Conservation (phyloP, 2,888 invertebrate genomes). For the Dromius quadrimaculatus region DNA sequence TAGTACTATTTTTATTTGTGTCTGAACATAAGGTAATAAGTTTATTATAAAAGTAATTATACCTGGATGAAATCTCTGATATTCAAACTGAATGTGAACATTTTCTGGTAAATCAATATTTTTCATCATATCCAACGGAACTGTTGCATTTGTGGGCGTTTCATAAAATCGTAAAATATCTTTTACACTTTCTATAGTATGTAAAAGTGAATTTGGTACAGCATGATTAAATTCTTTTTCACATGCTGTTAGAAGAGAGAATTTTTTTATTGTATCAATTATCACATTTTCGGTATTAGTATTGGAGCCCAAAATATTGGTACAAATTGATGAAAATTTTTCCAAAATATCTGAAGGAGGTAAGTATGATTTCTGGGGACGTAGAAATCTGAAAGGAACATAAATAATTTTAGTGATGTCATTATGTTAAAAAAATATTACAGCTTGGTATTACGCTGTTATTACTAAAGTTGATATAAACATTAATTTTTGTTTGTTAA, state of each 20-base stretch:
- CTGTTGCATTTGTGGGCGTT: slow-evolving; percentile 76
- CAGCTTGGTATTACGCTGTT: too few relatives aligned
- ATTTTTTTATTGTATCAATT: slow-evolving; percentile 72
- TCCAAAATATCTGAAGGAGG: slow-evolving; percentile 77
- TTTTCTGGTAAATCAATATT: slow-evolving; percentile 86
- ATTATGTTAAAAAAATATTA: too few relatives aligned
- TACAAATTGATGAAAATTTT: slow-evolving; percentile 74
- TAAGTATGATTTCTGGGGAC: slow-evolving; percentile 79
- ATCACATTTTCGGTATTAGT: slow-evolving; percentile 64
- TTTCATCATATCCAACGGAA: slow-evolving; percentile 81
- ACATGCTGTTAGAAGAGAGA: slow-evolving; percentile 77
- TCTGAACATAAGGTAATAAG: slow-evolving; percentile 38
- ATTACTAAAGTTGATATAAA: too few relatives aligned
- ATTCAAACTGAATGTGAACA: slow-evolving; percentile 85
- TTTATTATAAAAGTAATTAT: slow-evolving; percentile 36
- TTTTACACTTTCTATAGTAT: slow-evolving; percentile 79
- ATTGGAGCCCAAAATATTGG: slow-evolving; percentile 68
- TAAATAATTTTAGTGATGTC: slow-evolving; percentile 2
- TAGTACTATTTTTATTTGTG: background rate
- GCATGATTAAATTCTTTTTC: slow-evolving; percentile 79
- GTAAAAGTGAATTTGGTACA: slow-evolving; percentile 87
- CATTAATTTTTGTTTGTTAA: background rate
- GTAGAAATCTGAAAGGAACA: slow-evolving; percentile 74
- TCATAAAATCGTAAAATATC: slow-evolving; percentile 80
- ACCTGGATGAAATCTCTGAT: slow-evolving; percentile 87